These are phyloP conservation scores for Agonopterix arenella DNA, from an alignment of 2,888 invertebrate species.

Conservation along the genomic window DNA sequence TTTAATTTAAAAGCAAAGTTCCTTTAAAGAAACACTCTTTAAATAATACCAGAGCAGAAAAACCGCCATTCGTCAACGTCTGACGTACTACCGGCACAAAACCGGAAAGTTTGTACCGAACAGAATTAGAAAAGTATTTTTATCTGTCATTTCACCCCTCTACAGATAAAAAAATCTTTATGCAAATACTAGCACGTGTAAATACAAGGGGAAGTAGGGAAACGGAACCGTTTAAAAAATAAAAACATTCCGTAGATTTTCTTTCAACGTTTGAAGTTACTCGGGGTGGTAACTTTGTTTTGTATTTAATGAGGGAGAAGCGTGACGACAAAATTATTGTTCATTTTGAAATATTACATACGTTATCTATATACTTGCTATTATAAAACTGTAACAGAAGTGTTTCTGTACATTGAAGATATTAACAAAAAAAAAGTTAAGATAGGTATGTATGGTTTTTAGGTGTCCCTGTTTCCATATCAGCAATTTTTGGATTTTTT, in stretches of 20 bases:
- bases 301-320: conserved; percentile 19
- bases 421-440: too few relatives aligned
- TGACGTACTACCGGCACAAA: conserved; percentile 27
- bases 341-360: too few relatives aligned
- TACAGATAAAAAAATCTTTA: conserved; percentile 59
- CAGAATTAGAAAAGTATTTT: conserved; percentile 75
- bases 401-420: too few relatives aligned
- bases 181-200: conserved; percentile 75
- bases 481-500: too few relatives aligned
- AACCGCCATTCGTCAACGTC: conserved; percentile 67
- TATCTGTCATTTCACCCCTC: conserved; percentile 57
- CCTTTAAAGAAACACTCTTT: conserved; percentile 28
- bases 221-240: conserved; percentile 31
- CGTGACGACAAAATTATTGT: conserved; percentile 21
- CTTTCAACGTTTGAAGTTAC: conserved; percentile 5
- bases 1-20: conserved; percentile 7
- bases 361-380: too few relatives aligned
- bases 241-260: conserved; percentile 20
- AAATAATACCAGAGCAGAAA: conserved; percentile 56
- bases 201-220: conserved; percentile 56
- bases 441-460: too few relatives aligned
- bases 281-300: conserved; percentile 10
- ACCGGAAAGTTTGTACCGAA: conserved; percentile 61
- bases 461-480: too few relatives aligned
- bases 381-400: too few relatives aligned